A percentile compares a stretch with the other conserved stretches of the same genome.
phyloP scores from a whole-genome alignment of 2,888 invertebrate species.

The Cephalotes varians region DNA sequence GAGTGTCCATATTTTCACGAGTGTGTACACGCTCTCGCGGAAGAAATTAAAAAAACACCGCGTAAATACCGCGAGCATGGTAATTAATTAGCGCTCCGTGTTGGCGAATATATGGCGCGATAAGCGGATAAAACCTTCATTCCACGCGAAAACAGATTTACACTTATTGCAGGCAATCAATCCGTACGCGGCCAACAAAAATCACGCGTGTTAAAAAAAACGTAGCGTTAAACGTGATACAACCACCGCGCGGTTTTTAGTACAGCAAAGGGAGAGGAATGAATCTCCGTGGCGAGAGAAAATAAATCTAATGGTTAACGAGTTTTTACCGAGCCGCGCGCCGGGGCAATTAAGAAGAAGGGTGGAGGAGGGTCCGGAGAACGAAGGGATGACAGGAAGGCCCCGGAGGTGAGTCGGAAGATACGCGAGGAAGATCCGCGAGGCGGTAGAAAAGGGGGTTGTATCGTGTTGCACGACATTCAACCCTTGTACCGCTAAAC shows the following conservation, averaged over 20 bases:
- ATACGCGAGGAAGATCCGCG: constrained; percentile 67
- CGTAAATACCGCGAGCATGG: constrained; percentile 45
- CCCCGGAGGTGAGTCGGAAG: constrained; percentile 72
- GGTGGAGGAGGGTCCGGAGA: constrained; percentile 58
- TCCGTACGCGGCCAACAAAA: constrained; percentile 54
- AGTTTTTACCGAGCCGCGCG: constrained; percentile 82
- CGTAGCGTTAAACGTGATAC: constrained; percentile 37
- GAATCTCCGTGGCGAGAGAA: constrained; percentile 74
- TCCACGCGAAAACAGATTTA: constrained; percentile 37
- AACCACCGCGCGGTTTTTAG: constrained; percentile 54
- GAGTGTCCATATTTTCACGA: constrained; percentile 30
- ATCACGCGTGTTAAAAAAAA: constrained; percentile 38
- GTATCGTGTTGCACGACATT: constrained; percentile 82
- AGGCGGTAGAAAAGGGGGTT: constrained; percentile 64
- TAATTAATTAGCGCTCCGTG: constrained; percentile 51
- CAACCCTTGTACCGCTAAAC: constrained; percentile 78
- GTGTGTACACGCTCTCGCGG: constrained; percentile 13
- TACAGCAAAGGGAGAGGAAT: constrained; percentile 41
- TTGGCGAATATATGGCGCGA: constrained; percentile 43
- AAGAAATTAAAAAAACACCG: constrained; percentile 17
- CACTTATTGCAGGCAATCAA: constrained; percentile 47
- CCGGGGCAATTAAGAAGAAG: constrained; percentile 81
- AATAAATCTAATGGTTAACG: constrained; percentile 84
- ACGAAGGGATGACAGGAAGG: constrained; percentile 60
- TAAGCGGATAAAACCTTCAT: constrained; percentile 29